phyloP scores from a whole-genome alignment of 2,797 vertebrate genomes.

The Petrocephalus schoutedeni region DNA sequence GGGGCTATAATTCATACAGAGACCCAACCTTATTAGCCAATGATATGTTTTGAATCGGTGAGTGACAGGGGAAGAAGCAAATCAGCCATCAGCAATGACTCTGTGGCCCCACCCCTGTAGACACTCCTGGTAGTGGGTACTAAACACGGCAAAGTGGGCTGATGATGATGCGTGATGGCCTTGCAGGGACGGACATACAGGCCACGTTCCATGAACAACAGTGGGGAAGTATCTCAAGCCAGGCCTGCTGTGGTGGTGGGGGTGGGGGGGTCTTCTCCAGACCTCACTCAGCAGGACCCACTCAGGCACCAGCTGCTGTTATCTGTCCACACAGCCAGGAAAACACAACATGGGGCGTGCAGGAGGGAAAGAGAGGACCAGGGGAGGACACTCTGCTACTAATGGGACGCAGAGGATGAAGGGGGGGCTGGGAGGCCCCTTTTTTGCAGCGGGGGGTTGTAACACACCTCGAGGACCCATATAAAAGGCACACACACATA shows the following conservation, averaged over 20 bases:
- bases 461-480: not conserved
- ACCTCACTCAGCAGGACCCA: not conserved
- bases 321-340: conserved; percentile 39
- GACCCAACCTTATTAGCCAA: not conserved
- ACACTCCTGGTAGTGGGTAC: not conserved
- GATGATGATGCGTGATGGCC: not conserved
- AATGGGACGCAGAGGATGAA: not conserved
- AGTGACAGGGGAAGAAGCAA: not conserved
- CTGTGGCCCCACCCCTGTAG: not conserved
- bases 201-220: not conserved
- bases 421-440: not conserved
- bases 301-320: conserved; percentile 31
- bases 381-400: not conserved
- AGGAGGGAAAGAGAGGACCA: conserved; percentile 42
- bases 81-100: not conserved
- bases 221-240: not conserved
- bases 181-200: not conserved
- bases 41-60: not conserved
- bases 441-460: conserved; percentile 23
- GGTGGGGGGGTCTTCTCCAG: not conserved
- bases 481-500: conserved; percentile 1
- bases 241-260: not conserved
- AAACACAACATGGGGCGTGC: conserved; percentile 34
- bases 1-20: not conserved
- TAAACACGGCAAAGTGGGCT: not conserved